Evolutionary conservation across 2,888 invertebrate species (phyloP), one percentile per base, ranked within the genome.

Genomic region (Agrotis ipsilon): DNA sequence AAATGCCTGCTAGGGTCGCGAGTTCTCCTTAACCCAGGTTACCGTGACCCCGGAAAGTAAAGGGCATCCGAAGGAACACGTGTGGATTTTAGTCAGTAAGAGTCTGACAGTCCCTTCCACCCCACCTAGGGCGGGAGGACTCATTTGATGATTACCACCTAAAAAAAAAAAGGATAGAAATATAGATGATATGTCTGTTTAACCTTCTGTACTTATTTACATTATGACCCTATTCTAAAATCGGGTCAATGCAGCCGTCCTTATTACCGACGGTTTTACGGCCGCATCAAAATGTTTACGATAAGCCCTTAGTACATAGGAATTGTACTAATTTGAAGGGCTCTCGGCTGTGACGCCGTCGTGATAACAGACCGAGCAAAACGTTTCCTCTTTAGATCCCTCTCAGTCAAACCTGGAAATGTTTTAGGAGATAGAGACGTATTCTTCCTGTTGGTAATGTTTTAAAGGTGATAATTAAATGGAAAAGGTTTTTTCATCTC

Each of bases 231-330:
- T 14, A 1, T n/a, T 46, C n/a, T 21, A 59, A 79, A 39, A 55
- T 32, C 54, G 18, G 43, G 63, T 69, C 59, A 59, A 24, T 69
- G 80, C 48, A 75, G 51, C 45, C 73, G 13, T 39, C 60, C 75
- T 62, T 61, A 58, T 70, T 61, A 49, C 72, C 55, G 55, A 58
- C 43, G 70, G 55, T 57, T 80, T 74, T 74, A 77, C 60, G 19
- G 45, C n/a, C 45, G 39, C 69, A 58, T 80, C 75, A 80, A 80
- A n/a, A 69, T 61, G 75, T 78, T 75, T 75, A 80, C 64, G 78
- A 80, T 80, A 80, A 77, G 69, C 63, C 27, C 16, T 45, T 16
- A 62, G 57, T 65, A 62, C 70, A 75, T 70, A 80, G 58, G 52
- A 78, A 78, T 80, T 54, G 64, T 11, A 46, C 75, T 59, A 62